Base-by-base conservation (phyloP, 1,140 invertebrate genomes). In the Reticulitermes speratus region DNA sequence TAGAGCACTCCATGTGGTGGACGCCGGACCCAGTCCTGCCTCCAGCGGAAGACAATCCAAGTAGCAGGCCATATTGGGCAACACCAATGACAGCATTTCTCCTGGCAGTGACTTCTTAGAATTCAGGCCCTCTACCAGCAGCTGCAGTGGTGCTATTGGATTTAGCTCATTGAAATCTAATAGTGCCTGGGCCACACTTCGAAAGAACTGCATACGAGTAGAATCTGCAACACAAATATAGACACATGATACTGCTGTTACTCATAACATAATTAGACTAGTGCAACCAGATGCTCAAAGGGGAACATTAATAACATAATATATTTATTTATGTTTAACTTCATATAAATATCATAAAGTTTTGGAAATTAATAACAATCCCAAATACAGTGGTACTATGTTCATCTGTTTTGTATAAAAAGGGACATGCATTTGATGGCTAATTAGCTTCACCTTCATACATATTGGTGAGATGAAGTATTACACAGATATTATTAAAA, bases 151-250 rank as follows among this genome's bases (percentile, higher is more conserved):
- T 59, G 97, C 97, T 86, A 98, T 96, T 12, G 98, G 97, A 91
- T 98, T 99, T 75, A 99, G 90, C 90, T 99, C 99, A 89, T 96
- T 96, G 91, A 99, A 99, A 91, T 99, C 98, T n/a, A 96, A 93
- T 87, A 99, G 92, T 0, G 98, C 96, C 89, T 96, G 94, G 5
- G 97, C 96, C 87, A 99, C 96, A 88, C 97, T 98, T 90, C 96
- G 97, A 92, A 99, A 99, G 90, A 99, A 98, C 88, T 95, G 94
- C 88, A 93, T 92, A 85, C 95, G 93, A 32, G 94, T 93, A 59
- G 92, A 92, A 89, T 96, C 95, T 94, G 90, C 16, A 82, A 30
- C 45, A 52, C 44, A 52, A 44, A 84, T 52, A 52, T 44, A 83
- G 19, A 83, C 3, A 83, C 12, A 5, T 32, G n/a, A 2, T 23